Evolutionary conservation across 1,140 invertebrate species (phyloP), one percentile per base, ranked within the genome.

Genomic region (Sitophilus oryzae): DNA sequence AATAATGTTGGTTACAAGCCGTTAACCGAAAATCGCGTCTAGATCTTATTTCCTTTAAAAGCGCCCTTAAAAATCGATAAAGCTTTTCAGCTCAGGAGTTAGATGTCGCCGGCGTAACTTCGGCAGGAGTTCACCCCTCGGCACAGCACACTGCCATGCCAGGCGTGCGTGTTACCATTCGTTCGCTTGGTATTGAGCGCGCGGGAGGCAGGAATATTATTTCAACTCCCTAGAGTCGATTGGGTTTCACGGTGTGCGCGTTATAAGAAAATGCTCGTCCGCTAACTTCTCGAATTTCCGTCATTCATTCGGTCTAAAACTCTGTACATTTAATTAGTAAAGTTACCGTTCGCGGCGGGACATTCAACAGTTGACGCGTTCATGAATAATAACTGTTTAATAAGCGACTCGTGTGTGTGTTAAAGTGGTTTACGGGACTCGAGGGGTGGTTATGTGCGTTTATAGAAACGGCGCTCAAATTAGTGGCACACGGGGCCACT

Each of bases 151-250:
- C 46, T 45, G 54, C 21, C n/a, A 49, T 49, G 37, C 35, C 37
- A 50, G 54, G 54, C 54, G 46, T 50, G 54, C 54, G 54, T 50
- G 46, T 21, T 54, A 6, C 25, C 19, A 58, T 63, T 65, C 63
- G 63, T 61, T 65, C 59, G 59, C 19, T 37, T 45, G 45, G 63
- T 65, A 65, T 65, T 65, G 63, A 65, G 60, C 63, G 63, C 52
- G 43, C 47, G 23, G n/a, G 23, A 23, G 35, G 38, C 37, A 46
- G 38, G 41, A 63, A 63, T 63, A 63, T 46, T 52, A 63, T 65
- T 63, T 61, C 59, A 65, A 57, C 61, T 58, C 55, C 56, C 58
- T 52, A 59, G 45, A 59, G 45, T 51, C 46, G 53, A 64, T 58
- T 51, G 42, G 52, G 58, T 50, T 22, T 54, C 50, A 56, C 25